phyloP scores from a whole-genome alignment of 64 coral and sea anemone genomes.

The Stichodactyla mertensii region DNA sequence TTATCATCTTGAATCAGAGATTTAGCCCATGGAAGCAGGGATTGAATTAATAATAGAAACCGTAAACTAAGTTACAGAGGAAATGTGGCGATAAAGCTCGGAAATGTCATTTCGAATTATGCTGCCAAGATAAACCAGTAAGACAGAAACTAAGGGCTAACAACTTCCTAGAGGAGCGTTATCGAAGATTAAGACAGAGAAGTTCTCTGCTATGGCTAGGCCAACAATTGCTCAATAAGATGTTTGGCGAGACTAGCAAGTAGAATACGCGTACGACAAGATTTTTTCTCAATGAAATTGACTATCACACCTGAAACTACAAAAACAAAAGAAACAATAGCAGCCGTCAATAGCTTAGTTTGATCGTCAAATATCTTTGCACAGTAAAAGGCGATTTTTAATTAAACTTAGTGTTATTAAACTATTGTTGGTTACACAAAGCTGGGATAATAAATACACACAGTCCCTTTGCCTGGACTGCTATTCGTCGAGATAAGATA shows the following conservation, averaged over 20 bases:
- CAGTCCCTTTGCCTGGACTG: slow-evolving; percentile 37
- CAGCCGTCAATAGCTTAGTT: slow-evolving; percentile 68
- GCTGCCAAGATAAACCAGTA: slow-evolving; percentile 5
- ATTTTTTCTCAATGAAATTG: slow-evolving; percentile 3
- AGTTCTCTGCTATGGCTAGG: neutral
- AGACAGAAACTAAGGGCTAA: neutral
- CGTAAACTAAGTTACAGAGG: slow-evolving; percentile 46
- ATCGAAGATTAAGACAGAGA: neutral
- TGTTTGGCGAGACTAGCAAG: slow-evolving; percentile 6
- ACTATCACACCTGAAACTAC: slow-evolving; percentile 79
- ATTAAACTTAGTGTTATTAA: slow-evolving; percentile 99
- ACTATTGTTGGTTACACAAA: slow-evolving; percentile 98
- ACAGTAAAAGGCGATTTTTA: slow-evolving; percentile 99
- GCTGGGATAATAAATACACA: slow-evolving; percentile 86
- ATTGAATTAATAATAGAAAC: slow-evolving; percentile 48
- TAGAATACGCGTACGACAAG: slow-evolving; percentile 14
- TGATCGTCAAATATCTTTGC: slow-evolving; percentile 92
- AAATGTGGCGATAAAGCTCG: slow-evolving; percentile 55
- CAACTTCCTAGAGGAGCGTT: neutral
- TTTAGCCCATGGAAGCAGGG: slow-evolving; percentile 15
- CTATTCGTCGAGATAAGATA: slow-evolving; percentile 54
- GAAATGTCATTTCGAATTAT: slow-evolving; percentile 59
- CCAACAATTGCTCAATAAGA: slow-evolving; percentile 1
- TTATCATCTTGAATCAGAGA: slow-evolving; percentile 12
- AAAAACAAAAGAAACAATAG: slow-evolving; percentile 67